Conservation (phyloP, 2,797 vertebrate species). For the Neostethus bicornis region DNA sequence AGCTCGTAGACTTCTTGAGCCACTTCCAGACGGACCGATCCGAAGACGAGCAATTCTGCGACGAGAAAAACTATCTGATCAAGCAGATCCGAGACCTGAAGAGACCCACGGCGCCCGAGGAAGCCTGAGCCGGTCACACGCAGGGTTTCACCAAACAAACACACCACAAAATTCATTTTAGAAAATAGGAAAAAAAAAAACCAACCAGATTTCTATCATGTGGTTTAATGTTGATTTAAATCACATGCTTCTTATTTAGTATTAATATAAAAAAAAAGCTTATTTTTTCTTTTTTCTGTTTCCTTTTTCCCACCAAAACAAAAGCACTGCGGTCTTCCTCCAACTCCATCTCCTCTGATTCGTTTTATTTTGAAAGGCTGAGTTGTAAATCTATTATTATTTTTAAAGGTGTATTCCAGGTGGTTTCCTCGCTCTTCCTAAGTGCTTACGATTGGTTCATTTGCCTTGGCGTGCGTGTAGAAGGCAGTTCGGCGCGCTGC, state of each 20-base stretch:
- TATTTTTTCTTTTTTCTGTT: conserved; percentile 35
- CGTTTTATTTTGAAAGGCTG: conserved; percentile 49
- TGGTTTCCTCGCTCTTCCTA: conserved; percentile 58
- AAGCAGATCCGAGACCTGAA: conserved; percentile 87
- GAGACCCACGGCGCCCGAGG: conserved; percentile 73
- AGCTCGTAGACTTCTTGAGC: conserved; percentile 83
- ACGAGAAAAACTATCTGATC: conserved; percentile 87
- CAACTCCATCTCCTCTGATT: conserved; percentile 32
- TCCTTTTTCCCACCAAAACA: conserved; percentile 29
- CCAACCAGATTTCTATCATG: conserved; percentile 54
- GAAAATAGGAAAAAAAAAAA: conserved; percentile 68
- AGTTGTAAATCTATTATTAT: conserved; percentile 62
- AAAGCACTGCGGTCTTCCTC: conserved; percentile 39
- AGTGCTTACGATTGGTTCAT: conserved; percentile 59
- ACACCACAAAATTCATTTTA: conserved; percentile 56
- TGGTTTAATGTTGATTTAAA: conserved; percentile 62
- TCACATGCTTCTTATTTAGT: conserved; percentile 63
- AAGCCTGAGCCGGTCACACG: too few species aligned
- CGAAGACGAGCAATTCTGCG: conserved; percentile 87
- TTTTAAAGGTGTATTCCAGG: conserved; percentile 63
- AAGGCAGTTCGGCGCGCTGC: too few species aligned
- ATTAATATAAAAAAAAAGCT: conserved; percentile 51
- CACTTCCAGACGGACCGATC: conserved; percentile 84
- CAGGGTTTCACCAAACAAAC: too few species aligned
- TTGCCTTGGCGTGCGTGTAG: conserved; percentile 57